Evolutionary conservation across 2,888 invertebrate species (phyloP).

Genomic region (Sympetrum striolatum): DNA sequence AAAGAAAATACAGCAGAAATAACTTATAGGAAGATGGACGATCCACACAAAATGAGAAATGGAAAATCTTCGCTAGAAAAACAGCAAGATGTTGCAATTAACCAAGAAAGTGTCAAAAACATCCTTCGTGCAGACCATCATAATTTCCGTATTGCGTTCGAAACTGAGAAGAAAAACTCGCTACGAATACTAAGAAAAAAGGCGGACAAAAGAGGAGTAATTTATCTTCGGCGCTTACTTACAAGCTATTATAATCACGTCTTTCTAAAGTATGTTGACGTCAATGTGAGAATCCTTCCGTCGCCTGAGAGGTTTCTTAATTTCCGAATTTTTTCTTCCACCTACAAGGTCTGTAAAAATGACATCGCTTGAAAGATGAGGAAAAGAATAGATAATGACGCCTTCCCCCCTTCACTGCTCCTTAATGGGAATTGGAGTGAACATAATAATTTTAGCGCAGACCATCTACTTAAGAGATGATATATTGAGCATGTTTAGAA

Average conservation of each 20-base stretch:
- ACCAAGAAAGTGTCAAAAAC: too few relatives aligned
- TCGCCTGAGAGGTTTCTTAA: background rate
- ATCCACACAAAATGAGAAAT: too few relatives aligned
- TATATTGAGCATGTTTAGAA: too few relatives aligned
- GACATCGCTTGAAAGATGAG: background rate
- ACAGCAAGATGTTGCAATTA: too few relatives aligned
- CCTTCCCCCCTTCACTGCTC: background rate
- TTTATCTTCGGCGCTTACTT: background rate
- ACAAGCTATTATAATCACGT: background rate
- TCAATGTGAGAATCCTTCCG: background rate
- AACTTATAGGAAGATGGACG: too few relatives aligned
- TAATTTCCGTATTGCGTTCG: too few relatives aligned
- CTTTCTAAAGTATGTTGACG: background rate
- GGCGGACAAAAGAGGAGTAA: background rate
- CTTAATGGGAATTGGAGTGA: background rate
- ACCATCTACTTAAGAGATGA: background rate
- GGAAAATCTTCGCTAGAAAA: too few relatives aligned
- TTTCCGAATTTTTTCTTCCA: background rate
- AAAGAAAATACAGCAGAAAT: too few relatives aligned
- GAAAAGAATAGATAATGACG: constrained; percentile 2
- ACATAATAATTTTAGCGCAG: background rate
- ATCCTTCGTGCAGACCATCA: too few relatives aligned
- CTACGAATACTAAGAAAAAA: too few relatives aligned
- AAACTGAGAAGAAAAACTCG: too few relatives aligned
- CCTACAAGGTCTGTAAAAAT: background rate